Conservation (phyloP, 2,113 vertebrate genomes). For the Plotosus lineatus region DNA sequence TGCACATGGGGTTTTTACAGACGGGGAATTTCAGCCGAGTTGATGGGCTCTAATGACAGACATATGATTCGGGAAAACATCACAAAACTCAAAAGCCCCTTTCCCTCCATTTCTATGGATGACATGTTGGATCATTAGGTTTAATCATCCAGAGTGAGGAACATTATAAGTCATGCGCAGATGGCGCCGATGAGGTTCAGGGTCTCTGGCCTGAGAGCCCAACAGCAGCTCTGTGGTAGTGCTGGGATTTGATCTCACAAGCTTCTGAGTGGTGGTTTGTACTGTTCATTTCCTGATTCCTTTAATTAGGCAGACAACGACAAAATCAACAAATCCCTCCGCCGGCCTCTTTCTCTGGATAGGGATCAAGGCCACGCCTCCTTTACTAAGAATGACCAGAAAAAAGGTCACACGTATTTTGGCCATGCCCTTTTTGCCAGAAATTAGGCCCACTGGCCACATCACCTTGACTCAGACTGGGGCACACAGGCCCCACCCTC, state of each 20-base stretch:
- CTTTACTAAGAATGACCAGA: background rate
- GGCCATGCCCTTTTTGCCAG: background rate
- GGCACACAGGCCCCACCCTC: background rate
- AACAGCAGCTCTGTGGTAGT: background rate
- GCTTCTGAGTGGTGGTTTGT: no score
- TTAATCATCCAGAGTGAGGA: background rate
- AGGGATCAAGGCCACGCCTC: background rate
- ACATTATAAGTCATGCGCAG: background rate
- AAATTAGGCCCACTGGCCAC: background rate
- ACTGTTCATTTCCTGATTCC: no score
- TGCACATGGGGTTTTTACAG: background rate
- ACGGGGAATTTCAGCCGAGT: background rate
- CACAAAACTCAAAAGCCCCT: no score
- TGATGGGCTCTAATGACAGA: background rate
- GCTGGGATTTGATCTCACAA: background rate
- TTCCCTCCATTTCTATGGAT: background rate
- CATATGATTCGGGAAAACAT: background rate
- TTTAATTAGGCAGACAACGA: background rate
- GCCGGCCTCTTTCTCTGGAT: background rate
- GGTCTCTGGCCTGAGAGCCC: background rate
- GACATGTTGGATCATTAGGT: background rate
- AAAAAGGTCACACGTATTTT: background rate
- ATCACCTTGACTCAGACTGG: background rate
- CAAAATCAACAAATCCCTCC: background rate
- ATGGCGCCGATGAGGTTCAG: background rate